Conservation (phyloP, 1,140 invertebrate species). For the Odontomachus brunneus region DNA sequence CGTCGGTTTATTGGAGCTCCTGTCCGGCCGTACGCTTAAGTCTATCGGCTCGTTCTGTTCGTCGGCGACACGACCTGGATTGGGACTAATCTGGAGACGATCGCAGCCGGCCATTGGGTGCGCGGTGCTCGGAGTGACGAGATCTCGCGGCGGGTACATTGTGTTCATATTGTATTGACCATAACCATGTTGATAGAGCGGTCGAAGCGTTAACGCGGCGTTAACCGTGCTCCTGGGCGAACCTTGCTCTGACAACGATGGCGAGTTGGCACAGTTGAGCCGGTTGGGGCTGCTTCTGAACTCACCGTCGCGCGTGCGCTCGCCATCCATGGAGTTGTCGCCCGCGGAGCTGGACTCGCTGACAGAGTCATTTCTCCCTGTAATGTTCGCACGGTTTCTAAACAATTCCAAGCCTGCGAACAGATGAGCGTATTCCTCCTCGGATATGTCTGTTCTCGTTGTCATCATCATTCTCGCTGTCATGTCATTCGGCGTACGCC, state of each 20-base stretch:
- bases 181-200: too few species aligned
- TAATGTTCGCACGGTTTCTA: too few species aligned
- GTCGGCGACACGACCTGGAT: conserved; percentile 87
- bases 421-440: too few species aligned
- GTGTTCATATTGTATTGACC: conserved; percentile 73
- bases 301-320: conserved; percentile 75
- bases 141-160: conserved; percentile 83
- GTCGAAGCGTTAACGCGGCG: conserved; percentile 78
- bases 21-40: conserved; percentile 84
- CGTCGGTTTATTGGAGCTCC: conserved; percentile 60
- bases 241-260: too few species aligned
- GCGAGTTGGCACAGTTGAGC: conserved; percentile 83
- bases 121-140: conserved; percentile 81
- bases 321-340: conserved; percentile 61
- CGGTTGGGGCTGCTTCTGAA: conserved; percentile 84
- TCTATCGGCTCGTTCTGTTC: conserved; percentile 91
- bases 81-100: conserved; percentile 87
- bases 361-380: too few species aligned
- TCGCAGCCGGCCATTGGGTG: conserved; percentile 88
- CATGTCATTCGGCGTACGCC: too few species aligned
- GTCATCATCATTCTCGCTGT: too few species aligned
- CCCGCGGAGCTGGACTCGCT: too few species aligned
- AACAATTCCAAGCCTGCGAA: too few species aligned
- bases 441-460: too few species aligned
- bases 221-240: conserved; percentile 69